Evolutionary conservation across 2,888 invertebrate genomes (phyloP).

Genomic region (Emmelina monodactyla): DNA sequence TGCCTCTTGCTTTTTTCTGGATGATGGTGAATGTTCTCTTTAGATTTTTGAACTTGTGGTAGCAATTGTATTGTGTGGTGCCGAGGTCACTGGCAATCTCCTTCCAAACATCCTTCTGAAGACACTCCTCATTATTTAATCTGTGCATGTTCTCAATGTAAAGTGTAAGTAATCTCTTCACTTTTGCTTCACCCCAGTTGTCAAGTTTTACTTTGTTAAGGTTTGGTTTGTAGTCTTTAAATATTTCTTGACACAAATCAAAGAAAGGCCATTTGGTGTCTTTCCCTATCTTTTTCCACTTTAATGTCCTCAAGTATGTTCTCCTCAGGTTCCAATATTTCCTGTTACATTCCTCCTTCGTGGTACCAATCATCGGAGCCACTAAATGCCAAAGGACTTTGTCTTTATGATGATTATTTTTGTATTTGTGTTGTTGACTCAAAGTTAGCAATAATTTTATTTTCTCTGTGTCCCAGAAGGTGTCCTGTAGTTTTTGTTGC

Average conservation of each 20-base stretch:
- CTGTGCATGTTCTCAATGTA: conserved; percentile 44
- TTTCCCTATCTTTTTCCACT: conserved; percentile 43
- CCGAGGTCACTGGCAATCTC: conserved; percentile 40
- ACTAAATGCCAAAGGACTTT: conserved; percentile 38
- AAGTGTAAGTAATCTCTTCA: conserved; percentile 33
- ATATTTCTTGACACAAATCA: conserved; percentile 44
- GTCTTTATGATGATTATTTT: conserved; percentile 27
- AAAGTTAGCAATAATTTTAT: conserved; percentile 38
- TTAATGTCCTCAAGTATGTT: conserved; percentile 47
- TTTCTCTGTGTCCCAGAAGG: conserved; percentile 48
- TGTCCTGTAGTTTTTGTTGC: too few species aligned
- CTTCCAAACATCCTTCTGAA: conserved; percentile 53
- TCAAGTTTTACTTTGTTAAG: conserved; percentile 33
- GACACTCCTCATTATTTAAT: conserved; percentile 32
- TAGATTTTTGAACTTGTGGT: conserved; percentile 52
- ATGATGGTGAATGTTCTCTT: conserved; percentile 48
- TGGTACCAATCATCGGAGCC: conserved; percentile 31
- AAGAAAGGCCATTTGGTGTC: conserved; percentile 53
- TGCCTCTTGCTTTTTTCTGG: conserved; percentile 34
- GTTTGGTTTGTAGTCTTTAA: conserved; percentile 40
- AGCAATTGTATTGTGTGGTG: conserved; percentile 48
- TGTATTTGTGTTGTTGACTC: conserved; percentile 35
- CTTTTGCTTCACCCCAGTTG: conserved; percentile 48
- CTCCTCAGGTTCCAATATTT: conserved; percentile 45
- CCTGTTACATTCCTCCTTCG: conserved; percentile 39